A percentile compares a stretch with the other conserved stretches of the same genome.
Evolutionary conservation across 2,888 invertebrate genomes (phyloP).

Genomic region (Amaurobius ferox): DNA sequence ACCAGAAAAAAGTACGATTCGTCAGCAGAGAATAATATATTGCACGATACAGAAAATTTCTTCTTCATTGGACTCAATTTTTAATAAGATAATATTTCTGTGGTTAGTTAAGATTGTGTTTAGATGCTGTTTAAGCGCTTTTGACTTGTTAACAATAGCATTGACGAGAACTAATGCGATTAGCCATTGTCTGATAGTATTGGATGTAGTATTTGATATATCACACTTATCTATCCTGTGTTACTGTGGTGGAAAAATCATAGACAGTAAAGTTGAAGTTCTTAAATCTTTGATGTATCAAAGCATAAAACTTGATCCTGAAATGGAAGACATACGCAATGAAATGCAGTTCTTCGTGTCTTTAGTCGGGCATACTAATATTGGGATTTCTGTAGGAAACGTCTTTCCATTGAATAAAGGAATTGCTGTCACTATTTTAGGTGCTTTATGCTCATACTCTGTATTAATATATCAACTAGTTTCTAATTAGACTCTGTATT

Average conservation of each 20-base stretch:
- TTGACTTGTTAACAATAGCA: conserved; percentile 22
- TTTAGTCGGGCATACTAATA: conserved; percentile 38
- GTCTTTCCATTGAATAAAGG: conserved; percentile 37
- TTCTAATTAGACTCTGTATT: conserved; percentile 7
- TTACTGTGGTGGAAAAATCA: not conserved
- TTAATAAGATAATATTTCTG: conserved; percentile 31
- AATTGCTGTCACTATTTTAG: conserved; percentile 29
- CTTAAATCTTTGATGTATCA: not conserved
- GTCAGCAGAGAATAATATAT: not conserved
- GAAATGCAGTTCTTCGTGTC: conserved; percentile 48
- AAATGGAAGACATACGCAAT: conserved; percentile 14
- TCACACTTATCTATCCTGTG: not conserved
- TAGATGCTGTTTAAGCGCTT: conserved; percentile 25
- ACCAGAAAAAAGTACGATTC: not conserved
- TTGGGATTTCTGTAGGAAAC: conserved; percentile 32
- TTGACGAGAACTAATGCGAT: not conserved
- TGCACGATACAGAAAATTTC: conserved; percentile 19
- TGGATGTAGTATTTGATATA: not conserved
- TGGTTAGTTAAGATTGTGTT: conserved; percentile 33
- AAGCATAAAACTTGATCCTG: not conserved
- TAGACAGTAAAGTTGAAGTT: not conserved
- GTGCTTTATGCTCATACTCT: conserved; percentile 39
- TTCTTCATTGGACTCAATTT: conserved; percentile 4
- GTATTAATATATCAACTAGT: conserved; percentile 50
- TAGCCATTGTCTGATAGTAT: not conserved